phyloP scores from a whole-genome alignment of 2,797 vertebrate species.

The Philypnodon macrostomus region DNA sequence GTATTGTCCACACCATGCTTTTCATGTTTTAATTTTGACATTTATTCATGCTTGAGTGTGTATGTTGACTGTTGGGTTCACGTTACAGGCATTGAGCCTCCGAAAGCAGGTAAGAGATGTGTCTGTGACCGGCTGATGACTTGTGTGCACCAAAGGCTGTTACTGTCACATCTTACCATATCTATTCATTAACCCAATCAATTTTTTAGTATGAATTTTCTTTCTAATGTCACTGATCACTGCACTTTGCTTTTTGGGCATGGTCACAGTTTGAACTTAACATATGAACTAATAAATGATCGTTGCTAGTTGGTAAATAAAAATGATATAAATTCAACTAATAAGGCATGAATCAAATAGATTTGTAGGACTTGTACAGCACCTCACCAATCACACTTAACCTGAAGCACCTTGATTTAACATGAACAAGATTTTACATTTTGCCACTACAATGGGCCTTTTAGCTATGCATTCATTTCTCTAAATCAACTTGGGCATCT shows the following conservation, averaged over 20 bases:
- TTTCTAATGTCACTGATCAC: conserved; percentile 35
- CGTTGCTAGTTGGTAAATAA: conserved; percentile 2
- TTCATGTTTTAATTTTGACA: conserved; percentile 29
- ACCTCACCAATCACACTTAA: neutral
- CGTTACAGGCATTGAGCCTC: conserved; percentile 61
- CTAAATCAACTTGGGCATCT: neutral
- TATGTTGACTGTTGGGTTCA: conserved; percentile 63
- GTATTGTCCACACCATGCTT: neutral
- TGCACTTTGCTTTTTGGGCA: conserved; percentile 44
- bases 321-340: conserved; percentile 1
- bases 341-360: conserved; percentile 28
- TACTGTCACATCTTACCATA: conserved; percentile 21
- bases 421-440: neutral
- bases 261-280: conserved; percentile 32
- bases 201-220: conserved; percentile 9
- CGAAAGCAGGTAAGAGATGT: conserved; percentile 62
- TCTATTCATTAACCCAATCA: conserved; percentile 23
- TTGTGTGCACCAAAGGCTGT: conserved; percentile 30
- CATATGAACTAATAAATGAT: conserved; percentile 10
- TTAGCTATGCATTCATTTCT: neutral
- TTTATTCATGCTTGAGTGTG: conserved; percentile 28
- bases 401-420: conserved; percentile 1
- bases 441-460: neutral
- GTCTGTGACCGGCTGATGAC: conserved; percentile 1
- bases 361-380: neutral